Evolutionary conservation across 2,888 invertebrate species (phyloP).

Genomic region (Formica aserva): DNA sequence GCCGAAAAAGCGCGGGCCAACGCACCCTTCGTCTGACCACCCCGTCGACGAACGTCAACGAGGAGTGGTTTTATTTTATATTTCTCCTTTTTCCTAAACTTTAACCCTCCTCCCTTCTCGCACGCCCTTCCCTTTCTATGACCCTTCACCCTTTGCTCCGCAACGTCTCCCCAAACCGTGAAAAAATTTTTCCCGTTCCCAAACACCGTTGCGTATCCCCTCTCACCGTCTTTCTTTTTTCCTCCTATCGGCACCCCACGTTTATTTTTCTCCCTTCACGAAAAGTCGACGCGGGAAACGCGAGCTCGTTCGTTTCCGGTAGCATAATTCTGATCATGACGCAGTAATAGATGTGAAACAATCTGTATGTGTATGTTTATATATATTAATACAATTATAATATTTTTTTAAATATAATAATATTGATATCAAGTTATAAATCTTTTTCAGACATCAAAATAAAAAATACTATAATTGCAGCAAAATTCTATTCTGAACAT

Average conservation of each 20-base stretch:
- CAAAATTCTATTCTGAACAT: no score
- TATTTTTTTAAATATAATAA: no score
- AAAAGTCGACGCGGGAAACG: conserved; percentile 64
- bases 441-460: no score
- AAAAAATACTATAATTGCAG: no score
- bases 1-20: conserved; percentile 81
- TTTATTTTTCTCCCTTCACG: conserved; percentile 59
- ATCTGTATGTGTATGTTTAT: neutral
- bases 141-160: neutral
- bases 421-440: no score
- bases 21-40: conserved; percentile 59
- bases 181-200: conserved; percentile 59
- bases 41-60: conserved; percentile 56
- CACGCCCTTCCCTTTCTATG: conserved; percentile 60
- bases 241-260: conserved; percentile 57
- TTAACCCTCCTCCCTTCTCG: conserved; percentile 17
- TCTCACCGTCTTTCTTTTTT: conserved; percentile 44
- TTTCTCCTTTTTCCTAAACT: conserved; percentile 65
- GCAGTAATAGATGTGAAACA: conserved; percentile 7
- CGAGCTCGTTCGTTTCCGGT: conserved; percentile 59
- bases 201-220: conserved; percentile 17
- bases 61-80: conserved; percentile 74
- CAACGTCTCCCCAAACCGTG: conserved; percentile 1
- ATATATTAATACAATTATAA: neutral
- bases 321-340: conserved; percentile 18